Percentiles rank a stretch among this genome's conserved stretches.
These are phyloP conservation scores for Limosa lapponica DNA, from an alignment of 2,797 vertebrate species.

Conservation along the genomic window DNA sequence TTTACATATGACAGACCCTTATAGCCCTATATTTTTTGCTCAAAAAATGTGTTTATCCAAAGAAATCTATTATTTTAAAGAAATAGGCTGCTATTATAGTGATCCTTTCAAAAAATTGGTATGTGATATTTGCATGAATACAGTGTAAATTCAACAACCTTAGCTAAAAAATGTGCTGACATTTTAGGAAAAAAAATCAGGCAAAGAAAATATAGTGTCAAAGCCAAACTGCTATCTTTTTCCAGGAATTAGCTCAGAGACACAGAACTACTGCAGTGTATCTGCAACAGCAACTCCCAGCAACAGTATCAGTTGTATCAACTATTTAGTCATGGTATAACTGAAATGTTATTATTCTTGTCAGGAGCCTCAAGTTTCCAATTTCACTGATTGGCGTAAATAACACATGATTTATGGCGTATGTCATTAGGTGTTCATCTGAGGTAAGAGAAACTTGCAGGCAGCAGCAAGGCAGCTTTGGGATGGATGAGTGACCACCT, in stretches of 20 bases:
- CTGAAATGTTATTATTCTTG: not conserved
- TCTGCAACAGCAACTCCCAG: not conserved
- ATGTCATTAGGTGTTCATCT: not conserved
- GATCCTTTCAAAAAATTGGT: not conserved
- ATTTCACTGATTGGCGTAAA: not conserved
- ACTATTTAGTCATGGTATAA: not conserved
- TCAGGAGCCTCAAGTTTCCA: not conserved
- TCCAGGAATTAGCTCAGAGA: not conserved
- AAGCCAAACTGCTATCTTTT: not conserved
- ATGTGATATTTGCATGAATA: not conserved
- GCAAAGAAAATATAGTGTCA: fast-evolving
- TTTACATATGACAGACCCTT: not conserved
- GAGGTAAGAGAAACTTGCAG: not conserved
- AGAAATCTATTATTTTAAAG: not conserved
- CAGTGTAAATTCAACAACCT: not conserved
- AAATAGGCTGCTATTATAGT: not conserved
- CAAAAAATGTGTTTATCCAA: not conserved
- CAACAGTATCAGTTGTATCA: not conserved
- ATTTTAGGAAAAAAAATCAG: not conserved
- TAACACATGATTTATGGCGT: not conserved
- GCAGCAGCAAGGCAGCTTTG: not conserved
- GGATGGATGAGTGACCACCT: not conserved
- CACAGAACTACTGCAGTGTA: not conserved
- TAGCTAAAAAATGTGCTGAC: not conserved
- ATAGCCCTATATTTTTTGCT: not conserved